A percentile compares a stretch with the other conserved stretches of the same genome.
These are phyloP conservation scores for Oopsacas minuta DNA, from an alignment of 37 sponge, comb jelly and placozoan species.

Conservation along the genomic window DNA sequence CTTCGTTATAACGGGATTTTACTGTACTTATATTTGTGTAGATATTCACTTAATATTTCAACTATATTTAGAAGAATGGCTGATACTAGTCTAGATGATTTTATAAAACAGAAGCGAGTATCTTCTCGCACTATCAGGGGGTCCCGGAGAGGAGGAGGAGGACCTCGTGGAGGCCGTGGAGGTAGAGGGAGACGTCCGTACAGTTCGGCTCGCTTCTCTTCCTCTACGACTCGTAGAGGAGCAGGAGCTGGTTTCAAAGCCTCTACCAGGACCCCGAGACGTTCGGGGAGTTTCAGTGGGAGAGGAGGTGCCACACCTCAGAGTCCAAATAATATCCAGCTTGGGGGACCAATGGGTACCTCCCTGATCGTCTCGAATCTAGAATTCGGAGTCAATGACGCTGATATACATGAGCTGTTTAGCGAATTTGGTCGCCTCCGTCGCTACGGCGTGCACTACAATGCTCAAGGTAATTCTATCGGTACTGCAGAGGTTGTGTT, in stretches of 20 bases:
- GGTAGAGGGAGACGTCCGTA: neutral
- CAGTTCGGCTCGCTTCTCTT: neutral
- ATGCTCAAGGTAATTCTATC: neutral
- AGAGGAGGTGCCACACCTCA: neutral
- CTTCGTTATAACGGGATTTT: neutral
- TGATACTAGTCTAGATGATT: neutral
- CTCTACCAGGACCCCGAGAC: neutral
- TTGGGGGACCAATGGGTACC: constrained; percentile 1
- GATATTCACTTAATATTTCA: neutral
- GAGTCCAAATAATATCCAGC: neutral
- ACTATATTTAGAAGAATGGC: neutral
- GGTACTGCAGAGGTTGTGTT: constrained; percentile 5
- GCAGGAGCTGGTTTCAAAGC: neutral
- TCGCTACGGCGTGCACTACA: constrained; percentile 15
- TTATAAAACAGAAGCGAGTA: neutral
- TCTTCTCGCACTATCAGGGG: neutral
- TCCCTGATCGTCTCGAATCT: neutral
- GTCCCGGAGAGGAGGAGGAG: neutral
- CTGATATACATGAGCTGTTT: neutral
- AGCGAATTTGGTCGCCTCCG: neutral
- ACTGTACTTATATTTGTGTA: neutral
- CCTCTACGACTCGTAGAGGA: neutral
- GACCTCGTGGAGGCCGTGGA: neutral
- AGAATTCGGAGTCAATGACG: neutral
- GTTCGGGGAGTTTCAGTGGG: neutral